Evolutionary conservation across 2,888 invertebrate genomes (phyloP).

Genomic region (Taenaris catops): DNA sequence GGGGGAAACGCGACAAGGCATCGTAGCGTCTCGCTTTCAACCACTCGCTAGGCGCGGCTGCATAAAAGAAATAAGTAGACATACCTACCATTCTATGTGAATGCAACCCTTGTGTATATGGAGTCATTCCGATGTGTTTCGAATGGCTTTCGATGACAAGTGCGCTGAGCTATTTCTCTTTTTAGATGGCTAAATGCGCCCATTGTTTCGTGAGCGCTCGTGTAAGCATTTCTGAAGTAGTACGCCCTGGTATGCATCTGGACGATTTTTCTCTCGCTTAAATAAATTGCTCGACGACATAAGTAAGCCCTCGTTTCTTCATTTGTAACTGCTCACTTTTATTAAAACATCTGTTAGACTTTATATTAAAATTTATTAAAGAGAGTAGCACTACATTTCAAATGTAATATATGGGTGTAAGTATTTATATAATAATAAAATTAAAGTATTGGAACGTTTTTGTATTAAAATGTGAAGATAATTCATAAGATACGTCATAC

Average conservation of each 20-base stretch:
- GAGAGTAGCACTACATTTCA: too few species aligned
- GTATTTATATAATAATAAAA: too few species aligned
- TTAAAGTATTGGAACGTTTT: too few species aligned
- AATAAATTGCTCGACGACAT: conserved; percentile 29
- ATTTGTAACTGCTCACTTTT: conserved; percentile 9
- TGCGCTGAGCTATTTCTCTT: conserved; percentile 62
- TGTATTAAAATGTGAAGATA: background rate
- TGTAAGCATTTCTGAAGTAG: conserved; percentile 42
- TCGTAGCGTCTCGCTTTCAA: conserved; percentile 66
- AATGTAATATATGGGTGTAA: too few species aligned
- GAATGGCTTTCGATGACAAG: conserved; percentile 75
- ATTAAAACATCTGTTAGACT: conserved; percentile 2
- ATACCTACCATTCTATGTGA: conserved; percentile 38
- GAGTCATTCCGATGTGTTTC: conserved; percentile 60
- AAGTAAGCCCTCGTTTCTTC: conserved; percentile 38
- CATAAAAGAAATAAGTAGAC: conserved; percentile 58
- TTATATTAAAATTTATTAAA: too few species aligned
- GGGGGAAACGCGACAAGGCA: conserved; percentile 56
- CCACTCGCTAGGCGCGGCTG: conserved; percentile 59
- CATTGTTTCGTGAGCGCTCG: conserved; percentile 57
- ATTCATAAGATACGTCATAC: background rate
- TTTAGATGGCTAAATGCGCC: conserved; percentile 68
- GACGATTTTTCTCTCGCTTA: conserved; percentile 26
- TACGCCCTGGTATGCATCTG: conserved; percentile 30
- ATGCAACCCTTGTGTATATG: conserved; percentile 50